Evolutionary conservation across 2,113 vertebrate genomes (phyloP).

Genomic region (Nibea albiflora): DNA sequence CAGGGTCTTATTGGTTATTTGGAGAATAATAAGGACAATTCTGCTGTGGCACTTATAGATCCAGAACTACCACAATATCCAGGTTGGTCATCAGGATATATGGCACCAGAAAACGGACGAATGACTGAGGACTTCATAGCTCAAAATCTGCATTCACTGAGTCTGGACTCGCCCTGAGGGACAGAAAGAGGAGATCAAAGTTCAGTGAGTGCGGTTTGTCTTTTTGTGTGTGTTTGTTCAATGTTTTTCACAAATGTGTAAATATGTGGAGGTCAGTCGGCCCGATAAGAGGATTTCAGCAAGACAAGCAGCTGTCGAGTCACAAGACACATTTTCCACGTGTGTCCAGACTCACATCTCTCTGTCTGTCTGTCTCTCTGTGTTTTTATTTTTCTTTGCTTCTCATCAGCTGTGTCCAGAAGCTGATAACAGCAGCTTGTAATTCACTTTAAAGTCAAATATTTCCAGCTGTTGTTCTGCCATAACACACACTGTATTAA

Average conservation of each 20-base stretch:
- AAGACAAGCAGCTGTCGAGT: constrained; percentile 39
- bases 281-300: constrained; percentile 25
- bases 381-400: no score
- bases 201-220: no score
- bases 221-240: neutral
- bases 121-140: neutral
- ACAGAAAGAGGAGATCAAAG: neutral
- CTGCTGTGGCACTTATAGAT: neutral
- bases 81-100: neutral
- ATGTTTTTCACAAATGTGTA: neutral
- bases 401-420: no score
- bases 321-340: constrained; percentile 6
- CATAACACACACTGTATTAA: no score
- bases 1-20: neutral
- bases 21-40: neutral
- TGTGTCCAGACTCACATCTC: neutral
- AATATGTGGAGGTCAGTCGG: constrained; percentile 12
- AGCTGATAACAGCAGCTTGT: no score
- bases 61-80: neutral
- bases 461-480: no score
- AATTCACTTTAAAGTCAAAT: no score
- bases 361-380: neutral
- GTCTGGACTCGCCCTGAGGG: neutral
- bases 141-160: neutral
- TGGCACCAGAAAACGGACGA: neutral